phyloP scores from a whole-genome alignment of 2,888 invertebrate species.

The Cotesia congregata region DNA sequence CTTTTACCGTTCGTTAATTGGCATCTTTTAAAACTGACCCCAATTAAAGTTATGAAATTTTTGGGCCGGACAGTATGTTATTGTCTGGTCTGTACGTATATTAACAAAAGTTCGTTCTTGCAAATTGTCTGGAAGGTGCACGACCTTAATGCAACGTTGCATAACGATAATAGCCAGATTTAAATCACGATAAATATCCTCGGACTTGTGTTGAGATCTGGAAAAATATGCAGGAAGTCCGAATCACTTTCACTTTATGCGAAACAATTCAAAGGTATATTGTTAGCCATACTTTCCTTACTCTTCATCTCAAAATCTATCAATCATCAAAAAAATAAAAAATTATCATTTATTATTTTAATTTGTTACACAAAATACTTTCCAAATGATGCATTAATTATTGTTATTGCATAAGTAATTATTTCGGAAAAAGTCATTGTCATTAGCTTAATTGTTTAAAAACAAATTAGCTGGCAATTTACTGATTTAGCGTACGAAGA shows the following conservation, averaged over 20 bases:
- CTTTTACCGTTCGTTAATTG: slow-evolving; percentile 16
- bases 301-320: slow-evolving; percentile 28
- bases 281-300: slow-evolving; percentile 32
- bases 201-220: slow-evolving; percentile 31
- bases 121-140: slow-evolving; percentile 35
- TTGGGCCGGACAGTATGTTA: slow-evolving; percentile 20
- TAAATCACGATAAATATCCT: slow-evolving; percentile 36
- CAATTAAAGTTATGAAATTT: slow-evolving; percentile 42
- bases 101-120: background rate
- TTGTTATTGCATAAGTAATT: background rate
- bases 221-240: slow-evolving; percentile 54
- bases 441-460: background rate
- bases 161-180: slow-evolving; percentile 50
- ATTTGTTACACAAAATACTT: background rate
- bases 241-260: slow-evolving; percentile 62
- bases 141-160: slow-evolving; percentile 52
- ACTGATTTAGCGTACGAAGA: background rate
- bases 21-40: slow-evolving; percentile 34
- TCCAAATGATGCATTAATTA: background rate
- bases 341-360: background rate
- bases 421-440: background rate
- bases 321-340: slow-evolving; percentile 4
- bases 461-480: background rate
- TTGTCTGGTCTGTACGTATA: slow-evolving; percentile 3
- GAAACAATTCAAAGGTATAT: slow-evolving; percentile 16